A percentile compares a stretch with the other conserved stretches of the same genome.
These are phyloP conservation scores for Meteorus cinctellus DNA, from an alignment of 2,888 invertebrate species.

Conservation along the genomic window DNA sequence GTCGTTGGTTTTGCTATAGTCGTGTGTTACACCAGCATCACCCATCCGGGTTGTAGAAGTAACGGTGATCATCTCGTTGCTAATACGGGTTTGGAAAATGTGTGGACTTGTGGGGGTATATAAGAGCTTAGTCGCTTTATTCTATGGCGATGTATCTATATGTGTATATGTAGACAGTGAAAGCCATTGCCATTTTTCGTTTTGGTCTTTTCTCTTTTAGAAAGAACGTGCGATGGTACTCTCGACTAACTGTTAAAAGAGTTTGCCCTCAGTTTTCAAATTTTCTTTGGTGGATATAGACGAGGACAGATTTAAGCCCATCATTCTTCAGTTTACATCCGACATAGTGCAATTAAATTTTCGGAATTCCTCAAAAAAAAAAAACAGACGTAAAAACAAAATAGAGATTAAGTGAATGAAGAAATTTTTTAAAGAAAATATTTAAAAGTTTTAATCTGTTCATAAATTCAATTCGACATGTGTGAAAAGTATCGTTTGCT, in stretches of 20 bases:
- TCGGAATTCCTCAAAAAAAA: too few species aligned
- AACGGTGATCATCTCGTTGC: slow-evolving; percentile 57
- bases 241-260: slow-evolving; percentile 58
- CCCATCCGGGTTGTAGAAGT: slow-evolving; percentile 10
- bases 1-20: slow-evolving; percentile 40
- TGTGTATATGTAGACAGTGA: background rate
- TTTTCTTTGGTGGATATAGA: background rate
- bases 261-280: slow-evolving; percentile 53
- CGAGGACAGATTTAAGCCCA: background rate
- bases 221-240: slow-evolving; percentile 16
- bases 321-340: background rate
- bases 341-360: too few species aligned
- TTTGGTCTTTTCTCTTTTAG: background rate
- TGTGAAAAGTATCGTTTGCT: too few species aligned
- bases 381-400: too few species aligned
- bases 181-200: background rate
- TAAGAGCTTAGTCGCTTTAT: background rate
- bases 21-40: background rate
- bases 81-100: slow-evolving; percentile 58
- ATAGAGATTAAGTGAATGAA: too few species aligned
- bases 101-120: slow-evolving; percentile 6
- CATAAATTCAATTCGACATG: too few species aligned
- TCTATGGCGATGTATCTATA: background rate
- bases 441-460: too few species aligned
- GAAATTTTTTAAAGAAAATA: too few species aligned